These are phyloP conservation scores for Nemopilema nomurai DNA, from an alignment of 30 jellyfish, hydroid and myxozoan genomes.

Conservation along the genomic window DNA sequence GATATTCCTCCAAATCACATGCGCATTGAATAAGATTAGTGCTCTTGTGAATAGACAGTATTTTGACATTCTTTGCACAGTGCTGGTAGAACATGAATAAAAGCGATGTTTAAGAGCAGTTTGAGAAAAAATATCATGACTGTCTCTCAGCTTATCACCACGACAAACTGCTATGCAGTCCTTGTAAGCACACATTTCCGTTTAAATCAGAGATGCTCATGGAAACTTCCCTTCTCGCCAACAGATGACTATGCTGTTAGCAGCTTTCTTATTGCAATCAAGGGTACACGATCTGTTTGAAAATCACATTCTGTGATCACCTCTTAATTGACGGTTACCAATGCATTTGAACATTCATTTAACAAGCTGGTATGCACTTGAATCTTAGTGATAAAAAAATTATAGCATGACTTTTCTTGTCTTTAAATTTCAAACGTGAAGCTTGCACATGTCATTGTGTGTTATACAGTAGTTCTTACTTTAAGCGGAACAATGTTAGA, in stretches of 20 bases:
- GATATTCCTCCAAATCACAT: too few species aligned
- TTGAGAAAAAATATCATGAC: background rate
- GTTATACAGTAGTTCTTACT: too few species aligned
- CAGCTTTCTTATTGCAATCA: background rate
- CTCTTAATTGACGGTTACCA: background rate
- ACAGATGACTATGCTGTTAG: slow-evolving; percentile 3
- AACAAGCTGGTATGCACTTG: too few species aligned
- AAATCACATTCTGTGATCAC: background rate
- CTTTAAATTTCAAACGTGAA: too few species aligned
- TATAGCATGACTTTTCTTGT: too few species aligned
- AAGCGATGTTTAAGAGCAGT: background rate
- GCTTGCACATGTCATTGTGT: too few species aligned
- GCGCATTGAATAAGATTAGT: too few species aligned
- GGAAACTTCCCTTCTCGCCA: background rate
- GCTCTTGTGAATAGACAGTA: background rate
- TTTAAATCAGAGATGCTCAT: background rate
- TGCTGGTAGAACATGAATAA: background rate
- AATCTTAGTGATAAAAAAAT: too few species aligned
- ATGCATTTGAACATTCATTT: background rate
- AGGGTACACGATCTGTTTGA: background rate
- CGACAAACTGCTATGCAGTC: background rate
- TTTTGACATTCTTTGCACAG: background rate
- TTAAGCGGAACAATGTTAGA: too few species aligned
- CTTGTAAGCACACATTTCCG: background rate
- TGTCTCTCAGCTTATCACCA: background rate